A percentile compares a stretch with the other conserved stretches of the same genome.
phyloP scores from a whole-genome alignment of 2,888 invertebrate species.

The Aspidapion aeneum region DNA sequence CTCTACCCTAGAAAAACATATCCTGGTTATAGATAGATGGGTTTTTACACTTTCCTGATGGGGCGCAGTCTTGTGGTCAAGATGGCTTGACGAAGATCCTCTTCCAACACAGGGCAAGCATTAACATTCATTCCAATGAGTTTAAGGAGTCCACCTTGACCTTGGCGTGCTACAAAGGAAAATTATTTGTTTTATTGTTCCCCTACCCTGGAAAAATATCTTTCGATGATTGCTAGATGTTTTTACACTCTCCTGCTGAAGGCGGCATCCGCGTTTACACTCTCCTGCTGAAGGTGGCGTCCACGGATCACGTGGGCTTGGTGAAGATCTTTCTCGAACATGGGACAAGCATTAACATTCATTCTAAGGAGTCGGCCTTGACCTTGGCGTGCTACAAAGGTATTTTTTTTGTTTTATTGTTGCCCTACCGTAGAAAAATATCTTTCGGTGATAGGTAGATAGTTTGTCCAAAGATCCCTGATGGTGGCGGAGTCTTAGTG shows the following conservation, averaged over 20 bases:
- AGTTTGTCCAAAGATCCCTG: constrained; percentile 82
- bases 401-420: no score
- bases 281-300: constrained; percentile 97
- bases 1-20: background rate
- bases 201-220: no score
- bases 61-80: no score
- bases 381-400: constrained; percentile 78
- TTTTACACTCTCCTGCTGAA: no score
- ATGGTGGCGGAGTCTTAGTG: constrained; percentile 97
- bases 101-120: constrained; percentile 91
- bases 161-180: constrained; percentile 77
- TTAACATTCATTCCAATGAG: constrained; percentile 98
- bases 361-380: constrained; percentile 84
- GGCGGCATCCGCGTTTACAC: no score
- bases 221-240: no score
- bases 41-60: no score
- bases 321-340: constrained; percentile 84
- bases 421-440: background rate
- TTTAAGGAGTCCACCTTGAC: constrained; percentile 97
- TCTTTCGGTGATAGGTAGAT: constrained; percentile 59
- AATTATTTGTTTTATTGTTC: no score
- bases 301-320: constrained; percentile 91
- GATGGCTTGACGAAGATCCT: constrained; percentile 90
- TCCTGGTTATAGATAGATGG: no score
- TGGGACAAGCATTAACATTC: constrained; percentile 90